These are phyloP conservation scores for Cebus imitator DNA, from an alignment of 2,113 vertebrate genomes.

Conservation along the genomic window DNA sequence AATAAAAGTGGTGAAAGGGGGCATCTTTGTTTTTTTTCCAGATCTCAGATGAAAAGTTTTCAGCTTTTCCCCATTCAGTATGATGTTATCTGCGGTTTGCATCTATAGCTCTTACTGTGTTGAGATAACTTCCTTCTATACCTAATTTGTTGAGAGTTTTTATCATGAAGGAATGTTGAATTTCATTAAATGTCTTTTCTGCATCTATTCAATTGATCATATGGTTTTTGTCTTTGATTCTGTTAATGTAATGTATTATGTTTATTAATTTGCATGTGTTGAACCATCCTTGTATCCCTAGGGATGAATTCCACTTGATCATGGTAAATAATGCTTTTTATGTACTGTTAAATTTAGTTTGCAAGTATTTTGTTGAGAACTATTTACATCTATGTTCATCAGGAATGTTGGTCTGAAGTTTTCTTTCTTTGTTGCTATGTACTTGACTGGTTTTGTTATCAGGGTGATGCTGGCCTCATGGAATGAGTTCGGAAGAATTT, in stretches of 20 bases:
- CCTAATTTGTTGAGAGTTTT: not conserved
- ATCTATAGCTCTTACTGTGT: not conserved
- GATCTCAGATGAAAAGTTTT: not conserved
- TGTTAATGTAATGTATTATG: not conserved
- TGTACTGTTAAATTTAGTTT: not conserved
- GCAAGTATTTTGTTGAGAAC: not conserved
- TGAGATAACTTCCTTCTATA: not conserved
- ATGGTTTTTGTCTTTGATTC: not conserved
- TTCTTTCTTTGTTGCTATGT: not conserved
- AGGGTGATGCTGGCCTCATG: not conserved
- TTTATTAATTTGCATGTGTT: not conserved
- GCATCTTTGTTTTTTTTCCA: not conserved
- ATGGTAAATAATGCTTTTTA: too few species aligned
- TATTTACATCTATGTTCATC: not conserved
- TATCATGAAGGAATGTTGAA: not conserved
- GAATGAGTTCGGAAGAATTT: not conserved
- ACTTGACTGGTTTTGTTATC: not conserved
- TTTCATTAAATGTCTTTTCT: not conserved
- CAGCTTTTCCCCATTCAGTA: not conserved
- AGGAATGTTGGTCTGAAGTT: not conserved
- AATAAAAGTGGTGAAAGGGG: not conserved
- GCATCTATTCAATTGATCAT: not conserved
- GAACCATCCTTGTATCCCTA: too few species aligned
- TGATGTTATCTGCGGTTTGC: not conserved
- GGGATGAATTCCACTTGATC: too few species aligned